Evolutionary conservation across 2,888 invertebrate species (phyloP).

Genomic region (Malacosoma neustria): DNA sequence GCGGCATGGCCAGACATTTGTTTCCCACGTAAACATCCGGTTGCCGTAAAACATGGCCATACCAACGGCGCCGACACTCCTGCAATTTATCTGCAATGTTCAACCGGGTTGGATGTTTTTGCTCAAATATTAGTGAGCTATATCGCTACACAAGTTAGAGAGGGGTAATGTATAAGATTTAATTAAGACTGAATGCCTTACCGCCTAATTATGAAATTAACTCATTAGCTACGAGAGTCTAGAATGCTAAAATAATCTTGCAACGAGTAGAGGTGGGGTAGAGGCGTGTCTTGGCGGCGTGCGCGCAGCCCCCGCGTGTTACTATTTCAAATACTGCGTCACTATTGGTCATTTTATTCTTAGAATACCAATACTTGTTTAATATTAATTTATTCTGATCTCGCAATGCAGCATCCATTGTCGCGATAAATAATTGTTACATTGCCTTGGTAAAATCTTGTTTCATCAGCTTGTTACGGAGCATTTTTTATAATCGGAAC

Average conservation of each 20-base stretch:
- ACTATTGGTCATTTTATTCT: not conserved
- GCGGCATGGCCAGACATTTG: too few species aligned
- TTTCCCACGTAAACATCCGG: too few species aligned
- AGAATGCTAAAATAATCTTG: constrained; percentile 12
- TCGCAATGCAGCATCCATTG: not conserved
- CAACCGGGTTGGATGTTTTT: too few species aligned
- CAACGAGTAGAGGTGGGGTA: constrained; percentile 18
- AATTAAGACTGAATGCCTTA: too few species aligned
- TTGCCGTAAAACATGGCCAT: too few species aligned
- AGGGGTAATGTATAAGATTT: too few species aligned
- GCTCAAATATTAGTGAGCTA: too few species aligned
- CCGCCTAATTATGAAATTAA: too few species aligned
- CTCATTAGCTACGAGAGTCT: not conserved
- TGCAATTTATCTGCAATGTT: too few species aligned
- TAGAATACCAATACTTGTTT: not conserved
- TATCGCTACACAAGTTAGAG: too few species aligned
- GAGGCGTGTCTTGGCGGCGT: constrained; percentile 32
- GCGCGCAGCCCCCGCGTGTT: constrained; percentile 20
- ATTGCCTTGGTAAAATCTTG: not conserved
- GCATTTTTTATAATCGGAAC: not conserved
- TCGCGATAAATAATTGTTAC: not conserved
- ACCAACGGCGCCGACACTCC: too few species aligned
- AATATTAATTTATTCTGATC: not conserved
- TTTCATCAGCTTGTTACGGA: not conserved
- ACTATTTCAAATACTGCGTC: not conserved